A percentile compares a stretch with the other conserved stretches of the same genome.
These are phyloP conservation scores for Taxidea taxus DNA, from an alignment of 2,113 vertebrate genomes.

Conservation along the genomic window DNA sequence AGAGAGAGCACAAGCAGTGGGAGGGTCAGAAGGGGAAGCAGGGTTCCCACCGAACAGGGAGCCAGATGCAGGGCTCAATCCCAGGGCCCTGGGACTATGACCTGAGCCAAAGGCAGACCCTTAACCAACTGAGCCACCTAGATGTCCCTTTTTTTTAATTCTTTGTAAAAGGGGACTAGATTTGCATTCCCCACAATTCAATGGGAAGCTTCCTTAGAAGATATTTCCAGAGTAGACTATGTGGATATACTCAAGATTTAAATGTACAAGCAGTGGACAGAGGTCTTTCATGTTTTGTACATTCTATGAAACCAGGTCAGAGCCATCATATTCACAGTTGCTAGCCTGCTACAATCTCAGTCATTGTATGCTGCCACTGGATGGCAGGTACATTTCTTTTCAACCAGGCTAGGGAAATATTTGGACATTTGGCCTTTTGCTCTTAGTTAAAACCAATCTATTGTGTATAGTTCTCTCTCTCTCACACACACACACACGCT, in stretches of 20 bases:
- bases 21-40: neutral
- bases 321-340: slow-evolving; percentile 32
- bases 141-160: neutral
- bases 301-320: neutral
- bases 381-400: neutral
- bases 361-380: neutral
- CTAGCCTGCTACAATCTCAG: neutral
- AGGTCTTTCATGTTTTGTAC: neutral
- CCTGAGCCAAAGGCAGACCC: neutral
- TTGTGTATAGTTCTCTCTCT: neutral
- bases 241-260: neutral
- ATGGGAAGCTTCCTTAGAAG: neutral
- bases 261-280: neutral
- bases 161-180: neutral
- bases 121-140: neutral
- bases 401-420: neutral
- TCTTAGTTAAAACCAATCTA: neutral
- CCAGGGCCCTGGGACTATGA: neutral
- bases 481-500: neutral
- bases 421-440: neutral
- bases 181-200: neutral
- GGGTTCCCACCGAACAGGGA: neutral
- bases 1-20: neutral
- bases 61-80: neutral
- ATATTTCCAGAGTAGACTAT: neutral